A percentile compares a stretch with the other conserved stretches of the same genome.
phyloP scores from a whole-genome alignment of 2,797 vertebrate species.

The Microctenopoma lineatum region DNA sequence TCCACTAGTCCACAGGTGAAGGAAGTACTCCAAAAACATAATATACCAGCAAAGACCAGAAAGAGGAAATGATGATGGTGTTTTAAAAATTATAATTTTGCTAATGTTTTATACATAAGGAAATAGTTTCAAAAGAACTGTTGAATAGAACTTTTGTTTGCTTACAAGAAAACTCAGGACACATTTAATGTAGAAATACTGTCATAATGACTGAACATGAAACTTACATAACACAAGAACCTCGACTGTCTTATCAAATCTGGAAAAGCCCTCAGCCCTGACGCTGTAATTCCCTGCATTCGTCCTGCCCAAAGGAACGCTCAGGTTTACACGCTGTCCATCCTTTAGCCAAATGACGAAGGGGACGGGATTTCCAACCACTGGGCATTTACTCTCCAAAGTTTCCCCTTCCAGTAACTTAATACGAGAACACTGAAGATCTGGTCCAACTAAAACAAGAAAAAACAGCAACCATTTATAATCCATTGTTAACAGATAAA shows the following conservation, averaged over 20 bases:
- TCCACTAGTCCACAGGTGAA: no score
- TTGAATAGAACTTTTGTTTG: no score
- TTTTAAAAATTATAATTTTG: no score
- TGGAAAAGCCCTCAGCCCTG: fast-evolving
- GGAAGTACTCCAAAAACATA: no score
- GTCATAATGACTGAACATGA: background rate
- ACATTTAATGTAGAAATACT: background rate
- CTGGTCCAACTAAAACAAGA: conserved; percentile 63
- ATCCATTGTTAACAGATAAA: conserved; percentile 5
- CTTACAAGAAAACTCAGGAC: no score
- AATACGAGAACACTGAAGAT: conserved; percentile 21
- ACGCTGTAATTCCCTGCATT: conserved; percentile 47
- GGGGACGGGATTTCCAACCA: conserved; percentile 64
- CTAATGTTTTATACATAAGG: no score
- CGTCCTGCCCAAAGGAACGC: conserved; percentile 21
- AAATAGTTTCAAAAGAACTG: no score
- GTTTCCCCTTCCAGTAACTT: conserved; percentile 52
- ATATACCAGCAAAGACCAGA: no score
- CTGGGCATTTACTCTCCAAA: conserved; percentile 40
- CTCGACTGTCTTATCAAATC: fast-evolving
- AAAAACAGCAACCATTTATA: conserved; percentile 1
- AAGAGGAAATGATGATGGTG: no score
- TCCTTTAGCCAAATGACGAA: conserved; percentile 26
- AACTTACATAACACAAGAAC: conserved; percentile 72
- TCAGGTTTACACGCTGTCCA: fast-evolving